Conservation (phyloP, 2,797 vertebrate genomes). For the Arctocebus calabarensis region DNA sequence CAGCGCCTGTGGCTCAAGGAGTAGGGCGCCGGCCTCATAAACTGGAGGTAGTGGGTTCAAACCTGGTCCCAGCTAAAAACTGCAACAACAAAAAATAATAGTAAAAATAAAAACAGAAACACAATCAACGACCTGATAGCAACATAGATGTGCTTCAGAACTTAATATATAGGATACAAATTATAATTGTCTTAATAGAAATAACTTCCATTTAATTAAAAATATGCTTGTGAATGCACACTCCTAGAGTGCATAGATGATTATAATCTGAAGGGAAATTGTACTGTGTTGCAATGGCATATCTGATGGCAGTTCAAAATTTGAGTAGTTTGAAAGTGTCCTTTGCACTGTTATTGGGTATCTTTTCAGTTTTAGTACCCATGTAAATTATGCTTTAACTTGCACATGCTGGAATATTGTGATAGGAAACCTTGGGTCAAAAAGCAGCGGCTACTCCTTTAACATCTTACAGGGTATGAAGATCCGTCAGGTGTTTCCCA, state of each 20-base stretch:
- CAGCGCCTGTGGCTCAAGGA: too few relatives aligned
- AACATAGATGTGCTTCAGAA: not conserved
- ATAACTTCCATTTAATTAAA: slow-evolving; percentile 42
- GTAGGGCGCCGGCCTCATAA: too few relatives aligned
- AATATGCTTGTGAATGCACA: not conserved
- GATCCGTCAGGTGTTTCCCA: too few relatives aligned
- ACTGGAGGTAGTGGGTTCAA: too few relatives aligned
- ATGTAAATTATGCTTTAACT: slow-evolving; percentile 69
- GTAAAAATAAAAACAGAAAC: not conserved
- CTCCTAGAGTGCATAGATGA: not conserved
- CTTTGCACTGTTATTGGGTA: not conserved
- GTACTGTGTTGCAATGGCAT: not conserved
- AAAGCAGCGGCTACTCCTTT: not conserved
- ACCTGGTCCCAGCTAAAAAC: too few relatives aligned
- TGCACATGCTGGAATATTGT: slow-evolving; percentile 50
- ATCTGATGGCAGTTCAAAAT: not conserved
- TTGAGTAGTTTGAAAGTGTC: not conserved
- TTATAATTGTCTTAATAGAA: not conserved
- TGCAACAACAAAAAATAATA: too few relatives aligned
- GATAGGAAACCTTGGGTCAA: not conserved
- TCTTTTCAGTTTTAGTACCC: not conserved
- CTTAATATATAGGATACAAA: not conserved
- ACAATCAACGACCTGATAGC: not conserved
- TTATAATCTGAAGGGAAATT: not conserved
- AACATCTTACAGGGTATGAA: not conserved